Evolutionary conservation across 2,797 vertebrate genomes (phyloP).

Genomic region (Steatocranus sp.): DNA sequence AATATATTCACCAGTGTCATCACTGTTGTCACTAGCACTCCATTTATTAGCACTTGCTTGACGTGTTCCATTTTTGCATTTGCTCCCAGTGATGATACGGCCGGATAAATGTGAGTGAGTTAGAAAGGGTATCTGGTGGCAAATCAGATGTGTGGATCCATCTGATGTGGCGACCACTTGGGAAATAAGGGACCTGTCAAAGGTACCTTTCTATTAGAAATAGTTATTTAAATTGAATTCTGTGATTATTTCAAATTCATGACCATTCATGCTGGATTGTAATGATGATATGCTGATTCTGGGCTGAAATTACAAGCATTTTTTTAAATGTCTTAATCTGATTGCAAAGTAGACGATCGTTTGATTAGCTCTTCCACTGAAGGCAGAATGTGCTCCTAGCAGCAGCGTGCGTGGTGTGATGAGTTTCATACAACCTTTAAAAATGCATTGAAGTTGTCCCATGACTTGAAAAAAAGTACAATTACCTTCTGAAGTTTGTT

Average conservation of each 20-base stretch:
- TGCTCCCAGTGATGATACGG: background rate
- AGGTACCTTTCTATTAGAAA: background rate
- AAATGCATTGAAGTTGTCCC: background rate
- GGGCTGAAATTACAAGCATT: background rate
- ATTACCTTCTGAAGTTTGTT: background rate
- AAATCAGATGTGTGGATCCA: background rate
- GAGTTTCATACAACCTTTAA: accelerated
- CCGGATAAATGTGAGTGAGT: background rate
- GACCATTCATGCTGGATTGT: background rate
- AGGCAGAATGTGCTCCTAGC: background rate
- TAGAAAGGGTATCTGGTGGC: background rate
- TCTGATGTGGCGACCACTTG: background rate
- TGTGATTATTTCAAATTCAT: background rate
- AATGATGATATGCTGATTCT: background rate
- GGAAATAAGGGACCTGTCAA: background rate
- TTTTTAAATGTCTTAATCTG: background rate
- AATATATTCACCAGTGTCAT: background rate
- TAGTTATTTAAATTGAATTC: background rate
- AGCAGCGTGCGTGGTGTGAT: background rate
- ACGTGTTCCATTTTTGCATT: background rate
- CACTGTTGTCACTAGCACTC: background rate
- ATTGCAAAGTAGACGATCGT: background rate
- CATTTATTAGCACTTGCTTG: background rate
- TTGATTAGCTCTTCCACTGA: background rate
- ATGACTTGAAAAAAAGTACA: background rate